These are phyloP conservation scores for Gambusia yucatana DNA, from an alignment of 2,797 vertebrate species.

Conservation along the genomic window DNA sequence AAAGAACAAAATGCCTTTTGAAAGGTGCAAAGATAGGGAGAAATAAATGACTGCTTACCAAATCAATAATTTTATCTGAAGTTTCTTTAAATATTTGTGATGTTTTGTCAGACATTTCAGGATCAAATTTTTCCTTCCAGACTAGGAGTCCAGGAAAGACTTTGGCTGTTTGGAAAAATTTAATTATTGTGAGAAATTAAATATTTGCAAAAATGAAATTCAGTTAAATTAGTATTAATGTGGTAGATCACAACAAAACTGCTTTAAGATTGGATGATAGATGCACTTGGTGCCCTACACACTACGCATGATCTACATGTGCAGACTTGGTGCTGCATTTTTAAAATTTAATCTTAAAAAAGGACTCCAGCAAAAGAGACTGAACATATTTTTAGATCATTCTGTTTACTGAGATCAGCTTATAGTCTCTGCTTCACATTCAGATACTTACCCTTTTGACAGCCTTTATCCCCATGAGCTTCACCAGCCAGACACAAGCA, in stretches of 20 bases:
- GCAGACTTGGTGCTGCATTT: no score
- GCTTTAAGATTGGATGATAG: no score
- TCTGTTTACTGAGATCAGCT: no score
- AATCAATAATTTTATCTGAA: fast-evolving
- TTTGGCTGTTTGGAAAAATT: constrained; percentile 47
- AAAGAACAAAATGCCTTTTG: neutral
- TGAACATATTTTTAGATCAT: neutral
- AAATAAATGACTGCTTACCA: constrained; percentile 37
- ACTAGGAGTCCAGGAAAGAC: constrained; percentile 53
- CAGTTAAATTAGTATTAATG: neutral
- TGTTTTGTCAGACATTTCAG: fast-evolving
- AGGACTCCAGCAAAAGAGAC: neutral
- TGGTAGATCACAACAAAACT: no score
- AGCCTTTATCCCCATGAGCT: fast-evolving
- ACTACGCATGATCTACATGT: no score
- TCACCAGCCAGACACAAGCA: constrained; percentile 62
- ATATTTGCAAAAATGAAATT: neutral
- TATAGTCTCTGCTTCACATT: no score
- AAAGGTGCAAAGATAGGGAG: neutral
- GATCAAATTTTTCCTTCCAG: fast-evolving
- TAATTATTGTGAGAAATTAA: neutral
- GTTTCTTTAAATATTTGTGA: fast-evolving
- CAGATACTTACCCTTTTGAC: constrained; percentile 40
- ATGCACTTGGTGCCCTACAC: no score
- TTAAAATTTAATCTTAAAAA: no score